Evolutionary conservation across 2,113 vertebrate genomes (phyloP), one percentile per base, ranked within the genome.

Genomic region (Desmodus rotundus): DNA sequence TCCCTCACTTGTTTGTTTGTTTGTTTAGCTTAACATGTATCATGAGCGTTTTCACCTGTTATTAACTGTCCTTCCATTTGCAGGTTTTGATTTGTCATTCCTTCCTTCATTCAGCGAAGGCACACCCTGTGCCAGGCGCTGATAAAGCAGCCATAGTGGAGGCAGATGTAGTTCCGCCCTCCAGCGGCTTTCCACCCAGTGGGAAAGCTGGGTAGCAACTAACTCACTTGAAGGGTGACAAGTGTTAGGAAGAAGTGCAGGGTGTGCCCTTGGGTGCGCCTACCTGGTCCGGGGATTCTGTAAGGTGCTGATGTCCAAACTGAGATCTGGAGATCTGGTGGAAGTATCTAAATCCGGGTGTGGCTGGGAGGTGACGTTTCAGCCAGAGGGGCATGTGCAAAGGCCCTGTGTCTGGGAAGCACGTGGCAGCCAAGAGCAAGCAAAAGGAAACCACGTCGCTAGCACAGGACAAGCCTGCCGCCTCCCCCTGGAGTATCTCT

Each of bases 391-490:
- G 45, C 22, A 2, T 1, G 61, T 50, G 92, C 61, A 17, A 68
- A 68, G 82, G 36, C 45, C 92, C 41, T 14, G 38, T 16, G 26
- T 16, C 80, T 87, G 26, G 36, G 12, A 43, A 4, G 43, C 5
- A 0, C 2, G 0, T 1, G 36, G 24, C 31, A 7, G n/a, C 1
- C 0, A 12, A 52, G 63, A 81, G 61, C n/a, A 54, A 43, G 0
- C 3, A 7, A 36, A 45, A 45, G 61, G 24, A 73, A 65, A 12
- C 41, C 45, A 5, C 4, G 7, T 13, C 41, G 12, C 3, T 5
- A 14, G 33, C 24, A 10, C 13, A 47, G 54, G 15, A 41, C 80
- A 80, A 67, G 11, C 26, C 56, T 28, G 19, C 15, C 24, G 6
- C 43, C 19, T 63, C 28, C 45, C 31, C 65, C 63, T 4, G 4